Evolutionary conservation across 1,140 invertebrate genomes (phyloP).

Genomic region (Potamilus streckersoni): DNA sequence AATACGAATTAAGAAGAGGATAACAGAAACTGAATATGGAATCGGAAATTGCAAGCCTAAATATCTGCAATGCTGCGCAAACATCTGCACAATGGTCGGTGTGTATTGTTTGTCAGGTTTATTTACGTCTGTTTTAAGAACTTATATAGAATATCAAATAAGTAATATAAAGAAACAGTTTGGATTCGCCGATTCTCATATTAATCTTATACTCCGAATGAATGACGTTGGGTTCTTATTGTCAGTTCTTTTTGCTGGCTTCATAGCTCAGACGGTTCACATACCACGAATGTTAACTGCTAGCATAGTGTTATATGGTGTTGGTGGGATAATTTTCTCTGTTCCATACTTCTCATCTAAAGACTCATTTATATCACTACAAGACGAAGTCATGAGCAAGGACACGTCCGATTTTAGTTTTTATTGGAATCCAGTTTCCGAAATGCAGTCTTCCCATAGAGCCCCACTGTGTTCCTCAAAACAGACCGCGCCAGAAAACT

Average conservation of each 20-base stretch:
- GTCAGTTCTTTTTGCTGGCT: conserved; percentile 28
- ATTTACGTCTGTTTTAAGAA: conserved; percentile 24
- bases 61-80: conserved; percentile 10
- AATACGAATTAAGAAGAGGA: too few species aligned
- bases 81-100: conserved; percentile 17
- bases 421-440: too few species aligned
- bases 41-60: conserved; percentile 14
- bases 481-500: too few species aligned
- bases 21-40: conserved; percentile 4
- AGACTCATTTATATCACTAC: not conserved
- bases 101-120: conserved; percentile 20
- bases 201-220: conserved; percentile 32
- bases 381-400: too few species aligned
- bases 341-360: conserved; percentile 28
- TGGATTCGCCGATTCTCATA: conserved; percentile 35
- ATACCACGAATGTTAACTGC: conserved; percentile 34
- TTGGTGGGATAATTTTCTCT: conserved; percentile 32
- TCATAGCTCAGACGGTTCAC: conserved; percentile 32
- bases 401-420: too few species aligned
- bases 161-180: conserved; percentile 43
- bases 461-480: too few species aligned
- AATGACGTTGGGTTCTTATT: conserved; percentile 40
- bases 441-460: too few species aligned
- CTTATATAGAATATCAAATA: conserved; percentile 39
- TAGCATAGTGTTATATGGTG: conserved; percentile 27